A percentile compares a stretch with the other conserved stretches of the same genome.
These are phyloP conservation scores for Manduca sexta DNA, from an alignment of 1,140 invertebrate genomes.

Conservation along the genomic window DNA sequence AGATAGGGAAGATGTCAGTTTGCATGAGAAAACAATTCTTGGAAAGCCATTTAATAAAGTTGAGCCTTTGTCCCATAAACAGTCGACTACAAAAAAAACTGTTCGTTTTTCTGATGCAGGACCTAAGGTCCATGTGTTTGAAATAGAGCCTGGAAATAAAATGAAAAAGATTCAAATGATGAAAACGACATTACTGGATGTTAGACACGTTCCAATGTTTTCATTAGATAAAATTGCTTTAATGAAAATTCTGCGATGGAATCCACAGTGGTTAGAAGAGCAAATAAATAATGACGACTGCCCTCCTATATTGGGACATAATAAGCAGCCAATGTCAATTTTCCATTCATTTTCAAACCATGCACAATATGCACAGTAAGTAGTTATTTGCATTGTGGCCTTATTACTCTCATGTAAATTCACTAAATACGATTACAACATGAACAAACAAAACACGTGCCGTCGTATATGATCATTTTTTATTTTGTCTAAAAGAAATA, in stretches of 20 bases:
- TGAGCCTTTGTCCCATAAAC: conserved; percentile 26
- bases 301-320: conserved; percentile 53
- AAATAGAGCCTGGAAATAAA: conserved; percentile 56
- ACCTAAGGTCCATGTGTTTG: conserved; percentile 35
- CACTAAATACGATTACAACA: neutral
- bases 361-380: conserved; percentile 57
- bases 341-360: conserved; percentile 48
- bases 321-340: conserved; percentile 37
- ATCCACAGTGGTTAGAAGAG: conserved; percentile 56
- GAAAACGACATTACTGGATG: conserved; percentile 39
- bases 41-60: conserved; percentile 40
- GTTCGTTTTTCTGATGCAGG: conserved; percentile 40
- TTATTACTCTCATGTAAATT: neutral
- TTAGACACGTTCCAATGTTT: conserved; percentile 32
- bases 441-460: conserved; percentile 37
- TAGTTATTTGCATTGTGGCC: conserved; percentile 3
- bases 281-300: conserved; percentile 42
- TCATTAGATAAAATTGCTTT: conserved; percentile 52
- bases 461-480: no score
- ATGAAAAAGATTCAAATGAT: conserved; percentile 49
- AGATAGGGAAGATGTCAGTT: conserved; percentile 15
- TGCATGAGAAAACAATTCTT: conserved; percentile 15
- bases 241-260: conserved; percentile 58
- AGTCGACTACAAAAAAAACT: conserved; percentile 36
- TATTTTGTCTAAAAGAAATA: no score